A percentile compares a stretch with the other conserved stretches of the same genome.
phyloP scores from a whole-genome alignment of 2,888 invertebrate species.

The Pollenia amentaria region DNA sequence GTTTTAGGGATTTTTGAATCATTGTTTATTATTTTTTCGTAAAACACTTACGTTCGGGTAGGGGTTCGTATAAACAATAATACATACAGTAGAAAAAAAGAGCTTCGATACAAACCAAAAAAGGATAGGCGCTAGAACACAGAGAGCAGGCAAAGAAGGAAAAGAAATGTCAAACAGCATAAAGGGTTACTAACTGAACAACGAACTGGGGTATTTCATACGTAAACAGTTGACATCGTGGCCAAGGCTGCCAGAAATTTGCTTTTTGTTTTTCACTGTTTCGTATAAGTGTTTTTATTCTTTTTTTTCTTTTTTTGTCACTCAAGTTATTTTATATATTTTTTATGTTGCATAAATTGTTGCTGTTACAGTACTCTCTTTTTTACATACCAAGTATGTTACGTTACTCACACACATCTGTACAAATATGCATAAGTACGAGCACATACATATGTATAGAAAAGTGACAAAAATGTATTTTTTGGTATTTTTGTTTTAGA shows the following conservation, averaged over 20 bases:
- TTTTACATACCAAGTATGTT: slow-evolving; percentile 35
- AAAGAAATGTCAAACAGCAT: no score
- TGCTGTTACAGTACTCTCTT: slow-evolving; percentile 4
- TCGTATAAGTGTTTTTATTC: background rate
- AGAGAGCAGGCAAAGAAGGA: no score
- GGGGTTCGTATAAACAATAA: no score
- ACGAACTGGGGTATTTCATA: no score
- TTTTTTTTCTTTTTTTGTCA: background rate
- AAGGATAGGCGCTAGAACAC: no score
- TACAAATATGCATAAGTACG: background rate
- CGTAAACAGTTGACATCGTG: no score
- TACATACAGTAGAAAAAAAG: no score
- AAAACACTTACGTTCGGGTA: no score
- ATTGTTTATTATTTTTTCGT: no score
- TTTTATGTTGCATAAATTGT: slow-evolving; percentile 39
- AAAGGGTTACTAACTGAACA: no score
- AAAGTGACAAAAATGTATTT: slow-evolving; percentile 11
- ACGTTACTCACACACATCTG: background rate
- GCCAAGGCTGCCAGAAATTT: background rate
- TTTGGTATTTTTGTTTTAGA: slow-evolving; percentile 36
- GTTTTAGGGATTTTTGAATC: no score
- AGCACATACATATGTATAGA: background rate
- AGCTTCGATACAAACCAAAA: no score
- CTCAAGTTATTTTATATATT: slow-evolving; percentile 33
- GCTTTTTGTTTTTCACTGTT: background rate